Base-by-base conservation (phyloP, 1,140 invertebrate genomes). In the Drosophila navojoa region DNA sequence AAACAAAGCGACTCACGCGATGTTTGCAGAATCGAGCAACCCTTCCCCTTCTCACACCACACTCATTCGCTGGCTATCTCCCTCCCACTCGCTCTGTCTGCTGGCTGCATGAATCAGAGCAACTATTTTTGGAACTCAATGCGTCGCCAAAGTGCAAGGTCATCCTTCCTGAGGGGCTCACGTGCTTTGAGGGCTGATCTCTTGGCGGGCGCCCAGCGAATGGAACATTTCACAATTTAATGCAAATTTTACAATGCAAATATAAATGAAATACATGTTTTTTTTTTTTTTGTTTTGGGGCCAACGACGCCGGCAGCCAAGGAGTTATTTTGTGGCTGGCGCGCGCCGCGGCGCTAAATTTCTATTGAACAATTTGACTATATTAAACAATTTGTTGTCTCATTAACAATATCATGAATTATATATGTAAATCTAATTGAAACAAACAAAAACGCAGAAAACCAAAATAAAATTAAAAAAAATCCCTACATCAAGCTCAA, bases 331-430 rank as follows among this genome's bases (percentile, higher is more conserved):
- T 29, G 6, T 3, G 22, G 40, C 40, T 54, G 42, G 32, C 60
- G 16, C 4, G 15, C 16, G 32, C 13, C 27, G 22, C 27, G 67
- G 68, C 49, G n/a, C 61, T 54, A n/a, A 57, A 60, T 71, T 81
- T 87, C 57, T 87, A 86, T 87, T 87, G 45, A 84, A 84, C 63
- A 76, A 52, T 74, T 38, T 70, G 60, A 86, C 82, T 85, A 85
- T 75, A 76, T 78, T 76, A 79, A 78, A 86, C 81, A 87, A 76
- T 70, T 68, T 66, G 54, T 35, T 61, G 40, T 76, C 55, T 47
- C 54, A 64, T 70, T 69, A 87, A 87, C 79, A 82, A 77, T 59
- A 61, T 61, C 16, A 50, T 63, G 47, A 32, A 53, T 64, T 57
- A 68, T 55, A 35, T 57, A 70, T 60, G 49, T 73, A 73, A 61